A percentile compares a stretch with the other conserved stretches of the same genome.
Conservation (phyloP, 2,888 invertebrate genomes). For the Nineta flava region DNA sequence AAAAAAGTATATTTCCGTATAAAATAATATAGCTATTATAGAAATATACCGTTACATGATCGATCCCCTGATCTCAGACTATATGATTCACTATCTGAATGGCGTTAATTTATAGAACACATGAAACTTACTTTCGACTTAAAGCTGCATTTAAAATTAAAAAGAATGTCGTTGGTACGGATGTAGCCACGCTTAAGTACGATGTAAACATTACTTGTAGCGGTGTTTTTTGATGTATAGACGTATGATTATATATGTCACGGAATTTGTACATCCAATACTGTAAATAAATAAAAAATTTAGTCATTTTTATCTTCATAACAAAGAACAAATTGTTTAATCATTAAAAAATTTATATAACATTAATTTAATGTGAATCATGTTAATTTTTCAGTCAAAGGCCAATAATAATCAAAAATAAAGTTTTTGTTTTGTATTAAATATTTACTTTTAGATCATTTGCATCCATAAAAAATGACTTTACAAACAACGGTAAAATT, state of each 20-base stretch:
- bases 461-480: too few relatives aligned
- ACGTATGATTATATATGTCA: not conserved
- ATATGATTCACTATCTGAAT: too few relatives aligned
- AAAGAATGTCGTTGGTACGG: not conserved
- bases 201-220: slow-evolving; percentile 2
- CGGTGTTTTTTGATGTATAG: not conserved
- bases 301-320: not conserved
- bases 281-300: not conserved
- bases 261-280: slow-evolving; percentile 4
- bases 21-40: not conserved
- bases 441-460: too few relatives aligned
- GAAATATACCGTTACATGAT: not conserved
- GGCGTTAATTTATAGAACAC: not conserved
- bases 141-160: slow-evolving; percentile 2
- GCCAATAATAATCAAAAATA: too few relatives aligned
- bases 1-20: too few relatives aligned
- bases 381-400: too few relatives aligned
- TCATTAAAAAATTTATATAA: too few relatives aligned
- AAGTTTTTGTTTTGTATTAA: too few relatives aligned
- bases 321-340: not conserved
- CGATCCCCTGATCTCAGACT: too few relatives aligned
- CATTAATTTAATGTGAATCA: too few relatives aligned
- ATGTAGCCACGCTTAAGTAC: not conserved
- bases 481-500: too few relatives aligned
- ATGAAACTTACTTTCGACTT: not conserved